Evolutionary conservation across 2,888 invertebrate genomes (phyloP).

Genomic region (Neria commutata): DNA sequence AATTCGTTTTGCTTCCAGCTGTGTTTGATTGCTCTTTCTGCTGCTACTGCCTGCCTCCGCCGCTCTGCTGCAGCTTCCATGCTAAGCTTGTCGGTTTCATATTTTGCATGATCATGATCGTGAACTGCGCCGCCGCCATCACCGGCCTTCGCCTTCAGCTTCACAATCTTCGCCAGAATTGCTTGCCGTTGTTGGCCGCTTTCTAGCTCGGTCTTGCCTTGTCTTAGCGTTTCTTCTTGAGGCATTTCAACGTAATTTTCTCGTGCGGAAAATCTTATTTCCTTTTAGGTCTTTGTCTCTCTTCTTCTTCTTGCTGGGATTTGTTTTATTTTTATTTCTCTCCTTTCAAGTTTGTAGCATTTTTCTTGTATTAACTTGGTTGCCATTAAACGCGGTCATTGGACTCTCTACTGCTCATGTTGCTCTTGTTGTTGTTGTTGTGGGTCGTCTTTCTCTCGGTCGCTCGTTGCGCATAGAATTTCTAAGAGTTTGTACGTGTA

Average conservation of each 20-base stretch:
- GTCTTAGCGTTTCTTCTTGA: neutral
- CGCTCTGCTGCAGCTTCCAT: too few species aligned
- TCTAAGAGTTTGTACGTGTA: neutral
- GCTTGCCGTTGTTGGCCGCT: neutral
- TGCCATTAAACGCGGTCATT: too few species aligned
- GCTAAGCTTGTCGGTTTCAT: too few species aligned
- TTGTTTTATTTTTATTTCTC: too few species aligned
- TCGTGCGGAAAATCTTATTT: constrained; percentile 13
- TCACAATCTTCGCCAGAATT: neutral
- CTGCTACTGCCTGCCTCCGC: too few species aligned
- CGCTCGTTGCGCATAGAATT: too few species aligned
- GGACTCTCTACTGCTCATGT: constrained; percentile 23
- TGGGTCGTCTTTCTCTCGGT: neutral
- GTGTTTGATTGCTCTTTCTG: too few species aligned
- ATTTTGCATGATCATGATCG: constrained; percentile 6
- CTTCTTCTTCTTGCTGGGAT: constrained; percentile 13
- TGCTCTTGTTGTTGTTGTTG: constrained; percentile 4
- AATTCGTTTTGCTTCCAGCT: too few species aligned
- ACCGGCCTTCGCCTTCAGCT: neutral
- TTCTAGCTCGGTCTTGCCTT: neutral
- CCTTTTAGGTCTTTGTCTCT: constrained; percentile 13
- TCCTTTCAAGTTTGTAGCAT: too few species aligned
- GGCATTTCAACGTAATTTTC: constrained; percentile 12
- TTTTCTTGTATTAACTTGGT: too few species aligned
- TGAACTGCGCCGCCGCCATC: too few species aligned